Evolutionary conservation across 2,113 vertebrate species (phyloP).

Genomic region (Gymnarchus niloticus): DNA sequence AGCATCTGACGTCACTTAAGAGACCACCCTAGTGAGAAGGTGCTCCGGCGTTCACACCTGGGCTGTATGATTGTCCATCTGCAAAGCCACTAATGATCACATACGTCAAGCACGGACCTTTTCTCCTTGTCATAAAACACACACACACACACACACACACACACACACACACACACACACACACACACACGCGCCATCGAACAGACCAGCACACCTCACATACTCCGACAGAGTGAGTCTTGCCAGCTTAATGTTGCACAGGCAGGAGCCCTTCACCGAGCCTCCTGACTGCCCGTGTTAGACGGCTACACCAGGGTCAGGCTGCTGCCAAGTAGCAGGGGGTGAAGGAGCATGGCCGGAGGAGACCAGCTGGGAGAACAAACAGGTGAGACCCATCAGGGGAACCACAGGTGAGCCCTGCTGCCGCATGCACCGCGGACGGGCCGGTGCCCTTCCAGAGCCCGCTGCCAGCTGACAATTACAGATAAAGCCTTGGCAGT

Average conservation of each 20-base stretch:
- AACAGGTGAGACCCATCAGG: conserved; percentile 10
- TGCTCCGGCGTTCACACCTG: no score
- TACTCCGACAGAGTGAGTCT: neutral
- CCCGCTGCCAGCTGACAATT: conserved; percentile 18
- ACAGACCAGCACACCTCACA: neutral
- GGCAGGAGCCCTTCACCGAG: neutral
- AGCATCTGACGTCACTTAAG: conserved; percentile 68
- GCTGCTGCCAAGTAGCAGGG: neutral
- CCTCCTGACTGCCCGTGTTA: neutral
- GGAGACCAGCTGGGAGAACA: neutral
- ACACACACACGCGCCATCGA: neutral
- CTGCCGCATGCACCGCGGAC: neutral
- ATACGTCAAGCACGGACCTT: neutral
- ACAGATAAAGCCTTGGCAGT: conserved; percentile 5
- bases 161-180: neutral
- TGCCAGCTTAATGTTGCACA: neutral
- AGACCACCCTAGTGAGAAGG: conserved; percentile 62
- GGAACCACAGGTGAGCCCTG: neutral
- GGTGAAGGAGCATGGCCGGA: neutral
- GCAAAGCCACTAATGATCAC: neutral
- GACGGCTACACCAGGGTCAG: neutral
- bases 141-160: neutral
- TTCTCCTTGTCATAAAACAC: neutral
- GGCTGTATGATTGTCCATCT: neutral
- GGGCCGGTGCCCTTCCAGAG: conserved; percentile 3